These are phyloP conservation scores for Radopholus similis DNA, from an alignment of 1,140 invertebrate species.

Conservation along the genomic window DNA sequence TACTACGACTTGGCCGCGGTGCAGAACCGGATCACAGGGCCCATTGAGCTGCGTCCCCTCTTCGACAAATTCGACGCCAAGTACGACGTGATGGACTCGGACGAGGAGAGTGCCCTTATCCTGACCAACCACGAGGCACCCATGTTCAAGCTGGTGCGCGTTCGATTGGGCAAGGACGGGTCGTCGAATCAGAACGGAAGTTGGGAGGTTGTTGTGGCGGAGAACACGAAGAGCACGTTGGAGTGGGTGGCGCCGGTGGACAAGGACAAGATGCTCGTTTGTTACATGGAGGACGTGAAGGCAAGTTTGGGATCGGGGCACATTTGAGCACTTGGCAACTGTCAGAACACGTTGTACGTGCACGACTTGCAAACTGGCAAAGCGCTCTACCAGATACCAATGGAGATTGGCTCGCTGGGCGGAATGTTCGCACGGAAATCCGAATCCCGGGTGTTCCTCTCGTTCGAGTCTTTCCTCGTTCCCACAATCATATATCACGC, in stretches of 20 bases:
- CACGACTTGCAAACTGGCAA: slow-evolving; percentile 74
- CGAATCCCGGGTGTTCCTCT: slow-evolving; percentile 84
- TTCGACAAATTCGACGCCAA: slow-evolving; percentile 86
- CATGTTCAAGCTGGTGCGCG: slow-evolving; percentile 81
- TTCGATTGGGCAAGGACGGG: slow-evolving; percentile 71
- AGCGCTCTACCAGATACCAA: slow-evolving; percentile 61
- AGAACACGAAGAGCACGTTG: slow-evolving; percentile 80
- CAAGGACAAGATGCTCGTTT: slow-evolving; percentile 77
- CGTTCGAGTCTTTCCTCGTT: slow-evolving; percentile 85
- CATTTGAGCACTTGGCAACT: slow-evolving; percentile 8
- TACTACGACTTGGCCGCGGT: slow-evolving; percentile 50
- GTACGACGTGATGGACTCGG: slow-evolving; percentile 88
- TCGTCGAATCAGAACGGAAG: slow-evolving; percentile 62
- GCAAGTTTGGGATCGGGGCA: slow-evolving; percentile 58
- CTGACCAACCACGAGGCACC: slow-evolving; percentile 90
- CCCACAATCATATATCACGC: slow-evolving; percentile 83
- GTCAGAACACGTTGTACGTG: slow-evolving; percentile 77
- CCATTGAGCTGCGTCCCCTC: slow-evolving; percentile 56
- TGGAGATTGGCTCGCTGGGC: slow-evolving; percentile 80
- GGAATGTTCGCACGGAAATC: slow-evolving; percentile 79
- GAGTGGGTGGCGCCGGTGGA: slow-evolving; percentile 80
- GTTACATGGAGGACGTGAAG: slow-evolving; percentile 91
- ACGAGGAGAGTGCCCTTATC: slow-evolving; percentile 77
- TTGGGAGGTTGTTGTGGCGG: slow-evolving; percentile 79
- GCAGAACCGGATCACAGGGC: slow-evolving; percentile 44